Base-by-base conservation (phyloP, 2,113 vertebrate genomes). In the Syngnathus floridae region DNA sequence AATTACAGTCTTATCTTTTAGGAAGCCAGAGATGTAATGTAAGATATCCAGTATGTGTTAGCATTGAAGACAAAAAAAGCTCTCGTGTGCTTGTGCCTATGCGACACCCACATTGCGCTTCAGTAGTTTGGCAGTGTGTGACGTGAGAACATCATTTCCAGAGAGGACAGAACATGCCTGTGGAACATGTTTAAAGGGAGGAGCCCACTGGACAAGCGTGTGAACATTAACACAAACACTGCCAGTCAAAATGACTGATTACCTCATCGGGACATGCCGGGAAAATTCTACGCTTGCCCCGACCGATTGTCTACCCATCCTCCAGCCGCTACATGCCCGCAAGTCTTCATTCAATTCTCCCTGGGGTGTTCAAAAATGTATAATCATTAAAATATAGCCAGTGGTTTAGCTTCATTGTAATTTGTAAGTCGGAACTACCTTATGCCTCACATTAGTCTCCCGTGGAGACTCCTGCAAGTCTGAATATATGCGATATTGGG, bases 191-290 rank as follows among this genome's bases (percentile, higher is more conserved):
- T 21, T 43, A 45, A 86, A 65, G 16, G 74, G 71, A 80, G 75
- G 77, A 72, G 80, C 82, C 80, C 83, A 79, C 77, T 54, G 72
- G 74, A 82, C 67, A 69, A 75, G 72, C 69, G 63, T 7, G n/a
- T 73, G 76, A 76, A 77, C 77, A 66, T 83, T 82, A 82, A 74
- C 78, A 86, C 83, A 85, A 88, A 83, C 84, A 65, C 83, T 85
- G 86, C 82, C 87, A 86, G 82, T 89, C 86, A 88, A 82, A 84
- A 90, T 91, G 88, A 90, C 70, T 85, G 87, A 90, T 91, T 82
- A 84, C 84, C 80, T 86, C 69, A 31, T 16, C 77, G 64, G 68
- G 74, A 68, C 71, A 59, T 80, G 83, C 76, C 80, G 79, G 71
- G 87, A 87, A 89, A 90, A 88, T 89, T 89, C 79, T 59, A 69